phyloP scores from a whole-genome alignment of 2,113 vertebrate species.

The Calyptomena viridis region DNA sequence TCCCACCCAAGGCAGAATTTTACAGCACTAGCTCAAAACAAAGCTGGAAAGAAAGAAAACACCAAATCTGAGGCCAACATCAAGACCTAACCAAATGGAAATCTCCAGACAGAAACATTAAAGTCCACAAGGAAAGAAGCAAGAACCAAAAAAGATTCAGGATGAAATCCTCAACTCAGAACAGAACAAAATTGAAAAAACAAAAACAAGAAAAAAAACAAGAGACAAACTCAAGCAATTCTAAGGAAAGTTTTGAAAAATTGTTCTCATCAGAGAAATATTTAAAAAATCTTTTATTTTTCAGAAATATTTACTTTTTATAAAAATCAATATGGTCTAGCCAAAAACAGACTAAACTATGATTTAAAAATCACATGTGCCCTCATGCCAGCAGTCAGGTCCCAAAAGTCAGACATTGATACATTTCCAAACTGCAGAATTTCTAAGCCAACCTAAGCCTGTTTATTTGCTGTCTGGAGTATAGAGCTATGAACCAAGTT shows the following conservation, averaged over 20 bases:
- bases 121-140: neutral
- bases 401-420: neutral
- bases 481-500: constrained; percentile 14
- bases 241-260: neutral
- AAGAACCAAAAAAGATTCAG: neutral
- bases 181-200: neutral
- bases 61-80: neutral
- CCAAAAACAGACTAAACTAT: neutral
- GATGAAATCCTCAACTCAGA: neutral
- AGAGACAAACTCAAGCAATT: neutral
- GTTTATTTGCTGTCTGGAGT: neutral
- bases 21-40: neutral
- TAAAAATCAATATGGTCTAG: neutral
- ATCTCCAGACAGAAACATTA: neutral
- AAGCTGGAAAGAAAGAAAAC: neutral
- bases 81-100: neutral
- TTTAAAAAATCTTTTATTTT: neutral
- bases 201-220: neutral
- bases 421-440: neutral
- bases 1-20: neutral
- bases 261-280: neutral
- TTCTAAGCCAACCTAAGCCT: neutral
- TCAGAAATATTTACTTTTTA: neutral
- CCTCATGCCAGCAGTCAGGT: neutral
- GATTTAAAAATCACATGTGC: neutral